Evolutionary conservation across 2,113 vertebrate genomes (phyloP).

Genomic region (Lophochroa leadbeateri): DNA sequence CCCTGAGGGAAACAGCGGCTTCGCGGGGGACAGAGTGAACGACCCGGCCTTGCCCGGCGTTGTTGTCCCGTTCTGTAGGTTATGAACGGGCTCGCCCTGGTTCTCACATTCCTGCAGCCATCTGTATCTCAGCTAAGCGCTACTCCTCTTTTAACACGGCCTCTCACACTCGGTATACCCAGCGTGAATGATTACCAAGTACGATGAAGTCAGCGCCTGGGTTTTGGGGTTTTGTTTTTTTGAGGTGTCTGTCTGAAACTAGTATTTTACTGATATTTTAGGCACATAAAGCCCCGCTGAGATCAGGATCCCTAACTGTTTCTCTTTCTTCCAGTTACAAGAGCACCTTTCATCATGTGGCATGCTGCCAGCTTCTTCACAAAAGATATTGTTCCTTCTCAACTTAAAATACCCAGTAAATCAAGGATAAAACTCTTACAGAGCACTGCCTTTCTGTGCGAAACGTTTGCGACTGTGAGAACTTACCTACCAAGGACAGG

Average conservation of each 20-base stretch:
- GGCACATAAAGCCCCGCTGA: neutral
- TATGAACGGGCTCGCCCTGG: neutral
- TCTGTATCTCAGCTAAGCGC: neutral
- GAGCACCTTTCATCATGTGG: neutral
- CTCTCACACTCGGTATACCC: neutral
- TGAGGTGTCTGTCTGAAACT: neutral
- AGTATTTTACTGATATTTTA: neutral
- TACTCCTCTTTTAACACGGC: neutral
- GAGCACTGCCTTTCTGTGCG: accelerated
- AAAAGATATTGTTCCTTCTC: neutral
- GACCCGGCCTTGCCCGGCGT: neutral
- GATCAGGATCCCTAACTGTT: neutral
- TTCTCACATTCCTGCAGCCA: neutral
- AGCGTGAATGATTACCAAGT: accelerated
- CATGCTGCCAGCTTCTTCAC: neutral
- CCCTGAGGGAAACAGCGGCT: neutral
- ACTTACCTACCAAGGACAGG: neutral
- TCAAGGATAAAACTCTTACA: neutral
- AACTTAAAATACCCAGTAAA: neutral
- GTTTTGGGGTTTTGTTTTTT: neutral
- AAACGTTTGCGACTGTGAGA: neutral
- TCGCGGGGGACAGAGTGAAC: neutral
- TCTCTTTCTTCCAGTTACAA: neutral
- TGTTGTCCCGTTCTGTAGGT: neutral
- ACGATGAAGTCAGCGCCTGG: neutral